Evolutionary conservation across 2,888 invertebrate species (phyloP).

Genomic region (Drosophila kambysellisi): DNA sequence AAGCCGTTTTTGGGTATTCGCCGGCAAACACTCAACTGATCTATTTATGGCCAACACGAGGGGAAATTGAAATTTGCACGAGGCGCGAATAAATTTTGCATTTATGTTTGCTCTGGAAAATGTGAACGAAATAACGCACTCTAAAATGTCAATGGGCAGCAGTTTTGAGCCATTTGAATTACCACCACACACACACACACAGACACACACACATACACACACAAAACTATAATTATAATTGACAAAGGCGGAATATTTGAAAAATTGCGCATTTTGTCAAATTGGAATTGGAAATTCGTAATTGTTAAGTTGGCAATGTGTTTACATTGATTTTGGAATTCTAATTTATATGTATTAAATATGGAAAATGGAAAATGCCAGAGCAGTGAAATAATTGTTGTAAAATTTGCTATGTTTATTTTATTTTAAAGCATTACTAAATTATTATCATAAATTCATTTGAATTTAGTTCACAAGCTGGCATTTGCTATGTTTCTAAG

Average conservation of each 20-base stretch:
- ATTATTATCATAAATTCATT: neutral
- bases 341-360: no score
- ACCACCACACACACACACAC: neutral
- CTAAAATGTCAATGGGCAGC: constrained; percentile 5
- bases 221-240: neutral
- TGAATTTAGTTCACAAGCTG: neutral
- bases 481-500: constrained; percentile 32
- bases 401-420: neutral
- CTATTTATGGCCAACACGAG: constrained; percentile 35
- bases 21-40: constrained; percentile 51
- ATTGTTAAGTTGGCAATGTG: neutral
- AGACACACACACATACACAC: neutral
- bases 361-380: neutral
- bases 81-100: constrained; percentile 38
- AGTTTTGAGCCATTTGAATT: constrained; percentile 10
- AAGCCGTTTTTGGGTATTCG: constrained; percentile 18
- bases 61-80: constrained; percentile 56
- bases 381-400: neutral
- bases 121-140: constrained; percentile 4
- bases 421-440: neutral
- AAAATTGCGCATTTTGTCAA: constrained; percentile 6
- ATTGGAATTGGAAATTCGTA: neutral
- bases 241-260: constrained; percentile 2
- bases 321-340: neutral
- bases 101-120: constrained; percentile 5